phyloP scores from a whole-genome alignment of 2,797 vertebrate species.

The Squalus acanthias region DNA sequence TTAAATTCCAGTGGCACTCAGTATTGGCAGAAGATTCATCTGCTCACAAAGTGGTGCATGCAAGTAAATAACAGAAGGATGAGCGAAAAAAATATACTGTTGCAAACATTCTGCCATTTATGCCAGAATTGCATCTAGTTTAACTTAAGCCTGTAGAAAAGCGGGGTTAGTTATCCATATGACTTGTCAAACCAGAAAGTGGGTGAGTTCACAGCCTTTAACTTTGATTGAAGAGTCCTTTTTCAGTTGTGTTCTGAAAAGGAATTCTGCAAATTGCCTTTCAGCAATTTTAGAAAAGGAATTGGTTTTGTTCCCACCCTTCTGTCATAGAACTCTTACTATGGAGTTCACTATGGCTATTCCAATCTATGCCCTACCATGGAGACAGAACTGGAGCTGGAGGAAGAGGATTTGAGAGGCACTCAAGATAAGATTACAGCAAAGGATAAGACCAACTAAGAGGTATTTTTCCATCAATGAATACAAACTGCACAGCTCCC shows the following conservation, averaged over 20 bases:
- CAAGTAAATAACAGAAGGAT: background rate
- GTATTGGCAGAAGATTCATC: background rate
- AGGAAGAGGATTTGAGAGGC: background rate
- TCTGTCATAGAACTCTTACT: background rate
- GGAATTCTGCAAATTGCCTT: background rate
- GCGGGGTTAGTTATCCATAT: background rate
- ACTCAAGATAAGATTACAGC: background rate
- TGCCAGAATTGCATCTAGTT: background rate
- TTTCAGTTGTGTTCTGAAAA: background rate
- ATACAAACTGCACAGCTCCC: background rate
- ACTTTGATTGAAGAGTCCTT: background rate
- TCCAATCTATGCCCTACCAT: background rate
- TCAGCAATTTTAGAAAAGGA: background rate
- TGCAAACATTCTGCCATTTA: background rate
- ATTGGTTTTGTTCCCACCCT: background rate
- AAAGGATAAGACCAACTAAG: background rate
- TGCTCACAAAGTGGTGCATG: background rate
- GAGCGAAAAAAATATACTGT: too few relatives aligned
- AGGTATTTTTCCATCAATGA: background rate
- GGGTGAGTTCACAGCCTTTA: background rate
- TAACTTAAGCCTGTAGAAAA: background rate
- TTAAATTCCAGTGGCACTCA: background rate
- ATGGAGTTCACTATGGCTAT: background rate
- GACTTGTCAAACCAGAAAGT: background rate
- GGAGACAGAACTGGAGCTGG: background rate